Conservation (phyloP, 1,140 invertebrate genomes). For the Nylanderia fulva region DNA sequence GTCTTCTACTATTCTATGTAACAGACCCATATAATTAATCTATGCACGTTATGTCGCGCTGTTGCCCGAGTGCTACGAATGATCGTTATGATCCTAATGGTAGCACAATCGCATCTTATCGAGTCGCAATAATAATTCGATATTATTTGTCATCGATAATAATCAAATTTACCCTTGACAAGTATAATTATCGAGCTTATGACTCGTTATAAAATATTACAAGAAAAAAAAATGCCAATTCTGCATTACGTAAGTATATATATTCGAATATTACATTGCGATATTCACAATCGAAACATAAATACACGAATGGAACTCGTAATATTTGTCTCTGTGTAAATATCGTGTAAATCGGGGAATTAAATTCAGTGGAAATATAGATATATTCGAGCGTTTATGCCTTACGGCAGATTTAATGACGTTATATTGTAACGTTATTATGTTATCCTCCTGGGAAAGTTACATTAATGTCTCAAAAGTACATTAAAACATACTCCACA, state of each 20-base stretch:
- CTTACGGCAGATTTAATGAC: constrained; percentile 36
- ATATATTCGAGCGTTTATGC: constrained; percentile 10
- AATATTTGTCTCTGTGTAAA: constrained; percentile 41
- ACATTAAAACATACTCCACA: not conserved
- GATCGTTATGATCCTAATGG: constrained; percentile 29
- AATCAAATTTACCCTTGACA: constrained; percentile 30
- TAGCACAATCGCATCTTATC: constrained; percentile 17
- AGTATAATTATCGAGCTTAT: not conserved
- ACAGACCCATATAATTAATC: constrained; percentile 34
- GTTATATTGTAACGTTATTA: not conserved
- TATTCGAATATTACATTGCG: constrained; percentile 1
- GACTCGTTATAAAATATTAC: constrained; percentile 1
- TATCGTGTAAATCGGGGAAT: constrained; percentile 37
- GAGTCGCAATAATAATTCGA: not conserved
- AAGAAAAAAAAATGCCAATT: constrained; percentile 17
- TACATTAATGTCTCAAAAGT: not conserved
- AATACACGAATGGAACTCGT: constrained; percentile 10
- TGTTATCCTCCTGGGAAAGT: not conserved
- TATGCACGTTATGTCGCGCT: not conserved
- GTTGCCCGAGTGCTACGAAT: not conserved
- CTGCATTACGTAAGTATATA: not conserved
- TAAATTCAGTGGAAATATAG: constrained; percentile 29
- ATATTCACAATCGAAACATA: constrained; percentile 15
- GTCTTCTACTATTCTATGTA: constrained; percentile 15
- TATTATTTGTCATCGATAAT: not conserved